A percentile compares a stretch with the other conserved stretches of the same genome.
Conservation (phyloP, 2,113 vertebrate species). For the Myrmecophaga tridactyla region DNA sequence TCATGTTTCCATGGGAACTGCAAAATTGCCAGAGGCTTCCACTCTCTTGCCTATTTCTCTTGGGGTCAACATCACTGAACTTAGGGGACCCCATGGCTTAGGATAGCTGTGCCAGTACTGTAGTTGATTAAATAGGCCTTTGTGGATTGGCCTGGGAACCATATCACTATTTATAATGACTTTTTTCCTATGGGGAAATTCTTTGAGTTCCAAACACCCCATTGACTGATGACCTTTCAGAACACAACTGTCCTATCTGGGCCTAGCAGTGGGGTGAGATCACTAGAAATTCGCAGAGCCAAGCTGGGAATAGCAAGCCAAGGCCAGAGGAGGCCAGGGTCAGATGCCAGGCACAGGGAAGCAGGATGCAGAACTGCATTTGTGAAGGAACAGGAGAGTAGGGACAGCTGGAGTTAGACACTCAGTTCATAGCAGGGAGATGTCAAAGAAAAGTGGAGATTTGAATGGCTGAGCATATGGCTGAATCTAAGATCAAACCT, state of each 20-base stretch:
- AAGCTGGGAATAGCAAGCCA: constrained; percentile 9
- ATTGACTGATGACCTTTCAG: constrained; percentile 71
- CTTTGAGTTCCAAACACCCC: constrained; percentile 68
- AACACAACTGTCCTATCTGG: constrained; percentile 59
- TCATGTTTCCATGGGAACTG: constrained; percentile 13
- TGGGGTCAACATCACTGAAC: background rate
- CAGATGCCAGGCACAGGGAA: background rate
- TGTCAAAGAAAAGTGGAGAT: background rate
- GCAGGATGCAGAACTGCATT: background rate
- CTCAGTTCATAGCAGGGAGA: background rate
- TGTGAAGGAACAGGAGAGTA: background rate
- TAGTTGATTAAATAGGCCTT: constrained; percentile 64
- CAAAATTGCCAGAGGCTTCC: background rate
- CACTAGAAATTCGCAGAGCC: constrained; percentile 50
- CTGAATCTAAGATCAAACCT: background rate
- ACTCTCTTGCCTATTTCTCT: background rate
- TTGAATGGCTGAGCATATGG: background rate
- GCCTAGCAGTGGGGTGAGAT: constrained; percentile 55
- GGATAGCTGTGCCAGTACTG: background rate
- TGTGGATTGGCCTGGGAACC: constrained; percentile 65
- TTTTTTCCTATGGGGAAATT: constrained; percentile 65
- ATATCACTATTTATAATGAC: constrained; percentile 57
- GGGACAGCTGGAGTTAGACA: background rate
- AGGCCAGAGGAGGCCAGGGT: background rate
- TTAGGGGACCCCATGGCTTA: background rate